Evolutionary conservation across 2,113 vertebrate species (phyloP).

Genomic region (Solea senegalensis): DNA sequence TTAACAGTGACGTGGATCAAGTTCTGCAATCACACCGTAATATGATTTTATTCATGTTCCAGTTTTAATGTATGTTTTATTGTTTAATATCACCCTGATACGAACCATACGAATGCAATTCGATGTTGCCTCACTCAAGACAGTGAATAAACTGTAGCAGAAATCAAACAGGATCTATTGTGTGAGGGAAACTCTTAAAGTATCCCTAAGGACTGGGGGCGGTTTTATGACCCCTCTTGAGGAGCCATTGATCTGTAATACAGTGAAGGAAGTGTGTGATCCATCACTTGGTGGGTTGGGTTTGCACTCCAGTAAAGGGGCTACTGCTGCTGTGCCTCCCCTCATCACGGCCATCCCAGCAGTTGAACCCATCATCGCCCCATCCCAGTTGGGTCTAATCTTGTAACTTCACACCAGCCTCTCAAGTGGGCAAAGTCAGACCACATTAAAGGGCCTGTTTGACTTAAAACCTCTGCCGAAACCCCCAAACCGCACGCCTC

Average conservation of each 20-base stretch:
- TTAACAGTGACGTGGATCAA: neutral
- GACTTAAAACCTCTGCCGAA: constrained; percentile 58
- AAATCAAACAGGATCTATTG: constrained; percentile 9
- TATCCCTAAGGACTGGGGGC: neutral
- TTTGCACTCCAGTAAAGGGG: constrained; percentile 19
- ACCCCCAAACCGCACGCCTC: constrained; percentile 58
- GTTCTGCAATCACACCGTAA: neutral
- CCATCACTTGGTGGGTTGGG: constrained; percentile 30
- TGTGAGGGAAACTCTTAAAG: neutral
- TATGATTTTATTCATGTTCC: neutral
- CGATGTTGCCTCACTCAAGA: neutral
- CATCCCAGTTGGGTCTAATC: constrained; percentile 65
- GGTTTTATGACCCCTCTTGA: constrained; percentile 25
- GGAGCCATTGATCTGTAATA: constrained; percentile 35
- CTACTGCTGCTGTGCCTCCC: constrained; percentile 40
- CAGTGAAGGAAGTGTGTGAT: constrained; percentile 38
- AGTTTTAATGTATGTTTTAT: neutral
- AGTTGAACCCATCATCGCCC: constrained; percentile 65
- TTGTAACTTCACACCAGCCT: constrained; percentile 77
- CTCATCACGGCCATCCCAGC: constrained; percentile 36
- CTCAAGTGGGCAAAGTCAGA: constrained; percentile 77
- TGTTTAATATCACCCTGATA: neutral
- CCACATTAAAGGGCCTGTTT: constrained; percentile 78
- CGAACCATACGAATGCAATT: neutral
- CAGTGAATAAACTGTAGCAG: neutral